phyloP scores from a whole-genome alignment of 2,113 vertebrate species.

The Osmerus eperlanus region DNA sequence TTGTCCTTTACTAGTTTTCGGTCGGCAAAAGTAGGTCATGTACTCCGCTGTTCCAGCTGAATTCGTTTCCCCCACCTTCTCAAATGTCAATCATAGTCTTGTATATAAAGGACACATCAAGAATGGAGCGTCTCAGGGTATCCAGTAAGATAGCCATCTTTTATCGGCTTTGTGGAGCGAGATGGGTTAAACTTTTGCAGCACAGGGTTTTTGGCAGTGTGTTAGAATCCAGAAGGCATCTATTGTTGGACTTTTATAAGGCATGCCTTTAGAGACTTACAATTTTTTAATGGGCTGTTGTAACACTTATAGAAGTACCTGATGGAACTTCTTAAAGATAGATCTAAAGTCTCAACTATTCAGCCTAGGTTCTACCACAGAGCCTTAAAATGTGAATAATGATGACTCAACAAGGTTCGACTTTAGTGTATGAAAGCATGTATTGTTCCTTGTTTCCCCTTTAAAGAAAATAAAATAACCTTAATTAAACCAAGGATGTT shows the following conservation, averaged over 20 bases:
- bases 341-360: too few relatives aligned
- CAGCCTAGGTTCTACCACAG: too few relatives aligned
- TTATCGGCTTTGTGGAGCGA: slow-evolving; percentile 25
- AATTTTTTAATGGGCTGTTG: slow-evolving; percentile 45
- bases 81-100: slow-evolving; percentile 22
- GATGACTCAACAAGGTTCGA: too few relatives aligned
- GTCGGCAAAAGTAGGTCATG: slow-evolving; percentile 19
- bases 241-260: slow-evolving; percentile 19
- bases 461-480: too few relatives aligned
- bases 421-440: too few relatives aligned
- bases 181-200: slow-evolving; percentile 14
- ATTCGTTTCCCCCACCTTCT: neutral
- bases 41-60: neutral
- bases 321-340: too few relatives aligned
- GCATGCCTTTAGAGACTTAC: slow-evolving; percentile 30
- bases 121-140: slow-evolving; percentile 23
- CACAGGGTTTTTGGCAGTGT: neutral
- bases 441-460: too few relatives aligned
- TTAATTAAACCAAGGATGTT: too few relatives aligned
- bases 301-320: too few relatives aligned
- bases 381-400: too few relatives aligned
- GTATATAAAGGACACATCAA: slow-evolving; percentile 15
- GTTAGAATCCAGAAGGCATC: slow-evolving; percentile 24
- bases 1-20: slow-evolving; percentile 15
- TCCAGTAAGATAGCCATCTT: slow-evolving; percentile 36